Conservation (phyloP, 2,797 vertebrate genomes). For the Cryptoprocta ferox region DNA sequence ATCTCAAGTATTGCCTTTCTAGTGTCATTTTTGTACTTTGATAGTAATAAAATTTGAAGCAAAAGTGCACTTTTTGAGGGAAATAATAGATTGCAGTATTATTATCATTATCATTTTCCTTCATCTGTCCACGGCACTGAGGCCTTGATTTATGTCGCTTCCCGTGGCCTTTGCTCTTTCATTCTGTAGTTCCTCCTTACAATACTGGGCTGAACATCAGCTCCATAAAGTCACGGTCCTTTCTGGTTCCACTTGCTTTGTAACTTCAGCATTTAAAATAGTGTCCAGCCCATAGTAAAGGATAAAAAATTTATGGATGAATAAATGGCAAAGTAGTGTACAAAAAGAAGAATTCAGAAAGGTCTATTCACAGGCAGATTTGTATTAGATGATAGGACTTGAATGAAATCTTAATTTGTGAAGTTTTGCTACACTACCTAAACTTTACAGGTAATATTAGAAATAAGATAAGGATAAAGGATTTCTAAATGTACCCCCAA, state of each 20-base stretch:
- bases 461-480: neutral
- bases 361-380: neutral
- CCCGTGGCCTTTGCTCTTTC: neutral
- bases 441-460: neutral
- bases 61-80: neutral
- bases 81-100: neutral
- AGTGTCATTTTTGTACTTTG: neutral
- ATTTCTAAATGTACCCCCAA: neutral
- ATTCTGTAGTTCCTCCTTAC: neutral
- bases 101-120: neutral
- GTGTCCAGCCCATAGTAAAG: neutral
- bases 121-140: neutral
- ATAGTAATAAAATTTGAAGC: neutral
- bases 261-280: neutral
- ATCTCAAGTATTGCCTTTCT: neutral
- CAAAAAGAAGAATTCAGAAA: neutral
- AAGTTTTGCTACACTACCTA: neutral
- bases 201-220: neutral
- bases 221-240: neutral
- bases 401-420: neutral
- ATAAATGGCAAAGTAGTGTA: neutral
- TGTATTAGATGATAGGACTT: neutral
- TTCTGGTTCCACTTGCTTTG: neutral
- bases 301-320: neutral
- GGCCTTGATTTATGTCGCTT: neutral